Base-by-base conservation (phyloP, 53 echinoderm and acorn worm species). In the Crossaster papposus region DNA sequence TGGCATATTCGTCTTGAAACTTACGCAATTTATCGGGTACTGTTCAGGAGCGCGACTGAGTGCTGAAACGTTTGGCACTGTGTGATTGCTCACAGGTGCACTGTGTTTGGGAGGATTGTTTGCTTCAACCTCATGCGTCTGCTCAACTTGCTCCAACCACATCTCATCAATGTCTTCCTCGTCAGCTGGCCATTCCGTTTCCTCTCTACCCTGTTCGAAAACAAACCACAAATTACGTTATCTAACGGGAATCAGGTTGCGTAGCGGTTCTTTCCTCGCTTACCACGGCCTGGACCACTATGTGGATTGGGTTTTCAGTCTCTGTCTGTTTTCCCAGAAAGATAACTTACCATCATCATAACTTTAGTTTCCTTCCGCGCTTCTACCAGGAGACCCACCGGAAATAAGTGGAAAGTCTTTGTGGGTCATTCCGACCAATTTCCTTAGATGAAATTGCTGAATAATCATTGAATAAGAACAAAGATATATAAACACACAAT, bases 121-220 rank as follows among this genome's bases (percentile, higher is more conserved):
- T 28, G 71, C 7, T 30, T 9, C 0, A 30, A 28, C 29, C 64
- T 12, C 37, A 36, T 70, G 83, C 37, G 15, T 84, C 72, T 72
- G 71, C 77, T 86, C 86, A 3, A 74, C 86, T 36, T 86, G 54
- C 31, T 83, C 82, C 36, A 92, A 72, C 89, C 77, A 79, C 55
- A 89, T 51, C 72, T 83, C 89, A 79, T 89, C 89, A 7, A 86
- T 92, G 17, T 85, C 92, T 2, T 89, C 89, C 0, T 89, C 89
- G 38, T 92, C 92, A 29, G 89, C 70, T 1, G 92, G 89, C 92
- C 92, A 92, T 10, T 84, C 92, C 1, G 92, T 78, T 70, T 80
- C 80, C 30, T 88, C 77, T 70, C 81, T 72, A 72, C 55, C 80
- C 80, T 79, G 62, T 54, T 53, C 22, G 31, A 64, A 26, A 89